Evolutionary conservation across 2,888 invertebrate genomes (phyloP), one percentile per base, ranked within the genome.

Genomic region (Chrysolina americana): DNA sequence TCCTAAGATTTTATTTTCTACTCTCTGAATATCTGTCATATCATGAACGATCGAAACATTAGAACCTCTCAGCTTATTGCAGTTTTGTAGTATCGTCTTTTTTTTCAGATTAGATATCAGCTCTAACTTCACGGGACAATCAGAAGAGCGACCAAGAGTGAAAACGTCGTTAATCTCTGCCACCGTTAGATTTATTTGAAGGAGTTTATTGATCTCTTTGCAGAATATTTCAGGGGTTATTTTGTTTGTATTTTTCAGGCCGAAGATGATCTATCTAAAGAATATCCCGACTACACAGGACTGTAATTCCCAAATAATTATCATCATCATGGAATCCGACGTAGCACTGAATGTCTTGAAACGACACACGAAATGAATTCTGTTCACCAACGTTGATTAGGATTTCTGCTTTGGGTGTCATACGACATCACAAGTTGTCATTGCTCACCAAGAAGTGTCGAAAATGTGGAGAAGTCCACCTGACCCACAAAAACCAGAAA

Each of bases 61-160:
- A 9, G 17, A 19, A 59, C 59, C 59, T 17, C 59, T 59, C 59
- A 59, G 21, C 19, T 59, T 19, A 9, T n/a, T 59, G 59, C 19
- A 59, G 59, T 59, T 59, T 59, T 59, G 59, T 19, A 59, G 17
- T 59, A n/a, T 59, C 59, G 3, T 2, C 21, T 59, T 59, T 21
- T 59, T n/a, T 59, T 59, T 59, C 17, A 59, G 10, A 17, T 59
- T 19, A 3, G 59, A 59, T 59, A 59, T 59, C 59, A 59, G 59
- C 59, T 59, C 59, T 13, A 59, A 19, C 21, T 59, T 59, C 59
- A 59, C 10, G 21, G 21, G 21, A 17, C 4, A 59, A 59, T 59
- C 21, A 21, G 59, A 19, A 5, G 59, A 5, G 17, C 59, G 59
- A 6, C 59, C 59, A 59, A 59, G 59, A 21, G 21, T n/a, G 59